Evolutionary conservation across 1,140 invertebrate species (phyloP).

Genomic region (Nasonia longicornis): DNA sequence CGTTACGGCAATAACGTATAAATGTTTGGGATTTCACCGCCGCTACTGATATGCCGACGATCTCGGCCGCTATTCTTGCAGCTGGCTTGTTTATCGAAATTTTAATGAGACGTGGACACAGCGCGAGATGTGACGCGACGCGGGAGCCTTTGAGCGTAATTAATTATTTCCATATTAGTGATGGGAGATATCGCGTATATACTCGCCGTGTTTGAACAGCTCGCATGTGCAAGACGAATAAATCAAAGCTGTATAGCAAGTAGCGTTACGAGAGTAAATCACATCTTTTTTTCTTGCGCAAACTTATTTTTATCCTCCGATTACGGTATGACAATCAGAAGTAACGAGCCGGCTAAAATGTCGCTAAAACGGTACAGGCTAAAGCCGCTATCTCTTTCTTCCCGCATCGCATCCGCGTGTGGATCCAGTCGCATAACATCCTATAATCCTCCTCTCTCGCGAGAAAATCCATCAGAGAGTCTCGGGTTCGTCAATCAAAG

Average conservation of each 20-base stretch:
- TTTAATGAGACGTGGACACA: slow-evolving; percentile 11
- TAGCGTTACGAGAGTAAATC: too few relatives aligned
- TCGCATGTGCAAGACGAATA: too few relatives aligned
- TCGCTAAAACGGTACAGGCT: neutral
- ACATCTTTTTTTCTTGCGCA: too few relatives aligned
- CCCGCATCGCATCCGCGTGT: too few relatives aligned
- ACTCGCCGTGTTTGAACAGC: too few relatives aligned
- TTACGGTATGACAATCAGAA: too few relatives aligned
- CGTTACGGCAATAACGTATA: neutral
- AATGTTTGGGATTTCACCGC: neutral
- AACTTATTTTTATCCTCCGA: too few relatives aligned
- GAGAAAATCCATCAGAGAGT: slow-evolving; percentile 25
- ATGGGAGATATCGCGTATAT: too few relatives aligned
- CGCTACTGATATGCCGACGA: neutral
- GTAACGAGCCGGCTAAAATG: too few relatives aligned
- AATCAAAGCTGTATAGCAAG: too few relatives aligned
- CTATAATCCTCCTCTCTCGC: neutral
- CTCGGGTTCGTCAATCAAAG: slow-evolving; percentile 22
- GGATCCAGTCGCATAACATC: neutral
- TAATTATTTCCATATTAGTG: too few relatives aligned
- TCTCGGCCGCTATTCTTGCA: neutral
- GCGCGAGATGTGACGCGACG: neutral
- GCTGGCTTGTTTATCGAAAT: slow-evolving; percentile 14
- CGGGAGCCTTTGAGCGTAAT: too few relatives aligned
- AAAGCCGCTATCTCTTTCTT: neutral